Base-by-base conservation (phyloP, 2,888 invertebrate species). In the Ennomos erosarius region DNA sequence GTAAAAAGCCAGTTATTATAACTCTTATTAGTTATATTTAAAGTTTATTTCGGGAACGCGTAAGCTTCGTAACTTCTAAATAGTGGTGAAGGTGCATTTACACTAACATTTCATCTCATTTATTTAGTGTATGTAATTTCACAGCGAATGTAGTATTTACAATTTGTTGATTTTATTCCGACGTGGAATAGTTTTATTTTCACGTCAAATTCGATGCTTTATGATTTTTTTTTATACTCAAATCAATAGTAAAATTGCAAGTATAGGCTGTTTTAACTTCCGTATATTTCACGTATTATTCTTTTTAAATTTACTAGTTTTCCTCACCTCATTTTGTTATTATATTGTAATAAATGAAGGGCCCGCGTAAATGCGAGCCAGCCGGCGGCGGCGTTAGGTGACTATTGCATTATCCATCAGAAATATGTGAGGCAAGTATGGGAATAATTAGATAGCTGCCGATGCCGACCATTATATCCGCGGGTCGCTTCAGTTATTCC, bases 21-120 rank as follows among this genome's bases (percentile, higher is more conserved):
- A 47, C 38, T 53, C 38, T 13, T 55, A 59, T 59, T 26, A 44
- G 55, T 59, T 51, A 51, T 47, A 42, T 43, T 58, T 51, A 39
- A 50, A 45, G 48, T 48, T 47, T 47, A 57, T 40, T 52, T 49
- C 49, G 26, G 44, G 40, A 39, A 42, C 52, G 47, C 55, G 50
- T 33, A 33, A 56, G 59, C 44, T 64, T 60, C n/a, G 59, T 55
- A 55, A 55, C 59, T 42, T 52, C 59, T 50, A 64, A 54, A 65
- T 61, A 62, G 73, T 75, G 88, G 88, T 88, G 88, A 82, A 82
- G 88, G 88, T 87, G 88, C 88, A 88, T 88, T 88, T 88, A 88
- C 76, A 78, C 73, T 50, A 36, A 49, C 49, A 43, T 50, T 13
- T 64, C 54, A 49, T 65, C 44, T 62, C 59, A 52, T 68, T 60